These are phyloP conservation scores for Taenioides sp. DNA, from an alignment of 2,797 vertebrate species.

Conservation along the genomic window DNA sequence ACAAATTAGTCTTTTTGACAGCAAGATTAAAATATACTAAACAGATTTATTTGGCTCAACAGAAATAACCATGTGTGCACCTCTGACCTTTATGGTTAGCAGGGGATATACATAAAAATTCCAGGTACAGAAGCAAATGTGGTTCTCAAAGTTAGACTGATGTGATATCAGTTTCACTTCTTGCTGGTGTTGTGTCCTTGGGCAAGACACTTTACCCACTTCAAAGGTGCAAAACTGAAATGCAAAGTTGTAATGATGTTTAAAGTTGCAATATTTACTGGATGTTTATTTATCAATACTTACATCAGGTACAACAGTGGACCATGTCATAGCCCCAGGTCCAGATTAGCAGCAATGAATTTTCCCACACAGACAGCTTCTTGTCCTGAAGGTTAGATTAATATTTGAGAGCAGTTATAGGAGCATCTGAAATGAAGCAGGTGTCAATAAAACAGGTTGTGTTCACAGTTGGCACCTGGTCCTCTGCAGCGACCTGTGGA, in stretches of 20 bases:
- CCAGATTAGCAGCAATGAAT: slow-evolving; percentile 64
- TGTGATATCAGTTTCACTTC: too few relatives aligned
- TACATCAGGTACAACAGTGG: slow-evolving; percentile 6
- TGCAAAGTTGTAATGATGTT: not conserved
- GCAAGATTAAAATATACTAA: too few relatives aligned
- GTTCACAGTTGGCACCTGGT: slow-evolving; percentile 35
- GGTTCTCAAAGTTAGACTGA: too few relatives aligned
- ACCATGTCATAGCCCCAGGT: slow-evolving; percentile 55
- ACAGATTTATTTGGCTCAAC: too few relatives aligned
- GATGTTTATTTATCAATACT: not conserved
- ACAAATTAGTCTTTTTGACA: too few relatives aligned
- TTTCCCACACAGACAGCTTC: slow-evolving; percentile 57
- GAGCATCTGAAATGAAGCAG: slow-evolving; percentile 72
- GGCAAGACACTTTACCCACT: not conserved
- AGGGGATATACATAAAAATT: too few relatives aligned
- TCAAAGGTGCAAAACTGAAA: not conserved
- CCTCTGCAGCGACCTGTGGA: slow-evolving; percentile 19
- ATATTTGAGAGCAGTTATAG: slow-evolving; percentile 81
- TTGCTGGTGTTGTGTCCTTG: not conserved
- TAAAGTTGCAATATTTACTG: not conserved
- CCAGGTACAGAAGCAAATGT: too few relatives aligned
- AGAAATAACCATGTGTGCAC: too few relatives aligned
- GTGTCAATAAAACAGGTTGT: slow-evolving; percentile 52
- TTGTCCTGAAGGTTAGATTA: slow-evolving; percentile 78
- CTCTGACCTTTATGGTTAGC: too few relatives aligned